phyloP scores from a whole-genome alignment of 2,888 invertebrate genomes.

The Drepana falcataria region DNA sequence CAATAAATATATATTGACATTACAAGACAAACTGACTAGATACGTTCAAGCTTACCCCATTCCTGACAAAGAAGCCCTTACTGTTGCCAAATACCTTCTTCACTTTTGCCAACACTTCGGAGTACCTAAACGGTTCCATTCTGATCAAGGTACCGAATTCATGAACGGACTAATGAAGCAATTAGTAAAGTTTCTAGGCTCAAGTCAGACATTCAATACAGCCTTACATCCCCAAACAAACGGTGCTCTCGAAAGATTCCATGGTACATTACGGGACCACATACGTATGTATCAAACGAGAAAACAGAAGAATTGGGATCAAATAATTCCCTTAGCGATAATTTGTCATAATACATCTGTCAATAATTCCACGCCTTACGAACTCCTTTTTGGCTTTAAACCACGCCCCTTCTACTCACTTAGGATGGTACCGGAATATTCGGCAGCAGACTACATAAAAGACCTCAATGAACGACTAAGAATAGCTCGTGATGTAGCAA shows the following conservation, averaged over 20 bases:
- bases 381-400: not conserved
- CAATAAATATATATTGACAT: conserved; percentile 29
- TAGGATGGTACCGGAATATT: no score
- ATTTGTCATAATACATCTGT: conserved; percentile 4
- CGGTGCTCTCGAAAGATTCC: conserved; percentile 30
- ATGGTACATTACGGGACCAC: conserved; percentile 22
- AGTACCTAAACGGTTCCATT: no score
- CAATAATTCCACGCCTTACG: not conserved
- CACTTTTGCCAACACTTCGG: conserved; percentile 28
- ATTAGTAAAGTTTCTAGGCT: conserved; percentile 27
- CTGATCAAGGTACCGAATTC: conserved; percentile 36
- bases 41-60: conserved; percentile 35
- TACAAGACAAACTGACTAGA: conserved; percentile 32
- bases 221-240: conserved; percentile 35
- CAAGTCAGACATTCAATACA: conserved; percentile 28
- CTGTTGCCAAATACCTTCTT: conserved; percentile 2
- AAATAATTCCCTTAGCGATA: not conserved
- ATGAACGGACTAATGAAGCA: conserved; percentile 30
- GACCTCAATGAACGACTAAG: no score
- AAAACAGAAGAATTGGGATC: conserved; percentile 11
- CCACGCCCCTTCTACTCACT: not conserved
- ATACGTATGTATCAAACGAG: not conserved
- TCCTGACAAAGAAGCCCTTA: no score
- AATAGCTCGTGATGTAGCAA: no score
- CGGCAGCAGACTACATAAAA: no score